phyloP scores from a whole-genome alignment of 2,888 invertebrate genomes.

The Caenorhabditis angaria region DNA sequence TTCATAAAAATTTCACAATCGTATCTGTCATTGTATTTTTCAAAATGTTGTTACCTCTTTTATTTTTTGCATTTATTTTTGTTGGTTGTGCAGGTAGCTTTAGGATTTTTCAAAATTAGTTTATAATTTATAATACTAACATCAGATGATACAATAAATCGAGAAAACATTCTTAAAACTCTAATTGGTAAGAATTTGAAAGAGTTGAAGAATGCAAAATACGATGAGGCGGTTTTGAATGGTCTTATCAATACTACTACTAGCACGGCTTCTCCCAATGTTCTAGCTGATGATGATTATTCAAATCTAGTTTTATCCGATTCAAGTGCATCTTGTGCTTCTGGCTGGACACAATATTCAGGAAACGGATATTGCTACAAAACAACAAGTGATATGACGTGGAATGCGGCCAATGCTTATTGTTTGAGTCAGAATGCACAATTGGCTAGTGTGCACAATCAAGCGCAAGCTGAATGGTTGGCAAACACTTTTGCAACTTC shows the following conservation, averaged over 20 bases:
- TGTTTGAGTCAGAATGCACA: background rate
- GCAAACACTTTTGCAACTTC: background rate
- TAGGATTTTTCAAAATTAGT: background rate
- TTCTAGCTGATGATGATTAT: background rate
- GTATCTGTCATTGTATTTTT: background rate
- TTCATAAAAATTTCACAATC: background rate
- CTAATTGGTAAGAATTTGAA: background rate
- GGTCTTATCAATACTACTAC: background rate
- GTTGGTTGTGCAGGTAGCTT: background rate
- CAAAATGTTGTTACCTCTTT: background rate
- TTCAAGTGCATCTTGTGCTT: slow-evolving; percentile 13
- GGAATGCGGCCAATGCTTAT: slow-evolving; percentile 16
- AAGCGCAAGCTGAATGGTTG: slow-evolving; percentile 7
- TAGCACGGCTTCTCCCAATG: background rate
- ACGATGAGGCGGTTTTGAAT: background rate
- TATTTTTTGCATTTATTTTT: background rate
- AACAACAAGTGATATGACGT: slow-evolving; percentile 18
- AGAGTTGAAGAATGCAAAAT: background rate
- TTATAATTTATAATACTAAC: background rate
- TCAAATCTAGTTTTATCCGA: background rate
- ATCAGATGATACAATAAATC: background rate
- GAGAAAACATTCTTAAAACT: background rate
- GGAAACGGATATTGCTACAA: slow-evolving; percentile 24
- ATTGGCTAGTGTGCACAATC: slow-evolving; percentile 3
- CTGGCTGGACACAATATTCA: slow-evolving; percentile 23